Base-by-base conservation (phyloP, 2,888 invertebrate genomes). In the Cantharis rustica region DNA sequence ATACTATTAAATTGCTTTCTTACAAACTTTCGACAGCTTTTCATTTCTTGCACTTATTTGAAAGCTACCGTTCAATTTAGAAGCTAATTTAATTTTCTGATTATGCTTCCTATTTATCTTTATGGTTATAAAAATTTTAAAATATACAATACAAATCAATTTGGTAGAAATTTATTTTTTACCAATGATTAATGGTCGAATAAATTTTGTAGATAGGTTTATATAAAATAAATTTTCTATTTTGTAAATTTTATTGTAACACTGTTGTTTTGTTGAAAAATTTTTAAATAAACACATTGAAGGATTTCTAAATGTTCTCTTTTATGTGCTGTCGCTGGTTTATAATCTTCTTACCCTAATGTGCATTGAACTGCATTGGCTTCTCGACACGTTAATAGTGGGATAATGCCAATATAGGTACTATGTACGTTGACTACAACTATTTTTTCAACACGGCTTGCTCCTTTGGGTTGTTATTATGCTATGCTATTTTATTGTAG, bases 1-100 rank as follows among this genome's bases (percentile, higher is more conserved):
- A 73, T 79, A 71, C 76, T 77, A 79, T 79, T 77, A 75, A 77
- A 75, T 62, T 71, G 27, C 15, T 77, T 64, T 75, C 69, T 76
- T 76, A 66, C 64, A 71, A 76, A 76, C n/a, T 73, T 71, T 68
- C 71, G 66, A 66, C 70, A 71, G 23, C 76, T 68, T 76, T 73
- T 71, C 73, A 68, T 47, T 20, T 68, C 47, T 66, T 66, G 16
- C 64, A 20, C 23, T 66, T 66, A 69, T 31, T 69, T 69, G 3
- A 69, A 69, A 69, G 69, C 69, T 66, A 66, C 64, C 26, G 69
- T 69, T 69, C 31, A 31, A 69, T 69, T 69, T 69, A 16, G 64
- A 20, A 17, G 20, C 64, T 17, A 64, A 64, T 64, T 20, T 64
- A 17, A 17, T 64, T 64, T 16, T 16, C 9, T 64, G 64, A 47